These are phyloP conservation scores for Myxocyprinus asiaticus DNA, from an alignment of 2,113 vertebrate genomes.

Conservation along the genomic window DNA sequence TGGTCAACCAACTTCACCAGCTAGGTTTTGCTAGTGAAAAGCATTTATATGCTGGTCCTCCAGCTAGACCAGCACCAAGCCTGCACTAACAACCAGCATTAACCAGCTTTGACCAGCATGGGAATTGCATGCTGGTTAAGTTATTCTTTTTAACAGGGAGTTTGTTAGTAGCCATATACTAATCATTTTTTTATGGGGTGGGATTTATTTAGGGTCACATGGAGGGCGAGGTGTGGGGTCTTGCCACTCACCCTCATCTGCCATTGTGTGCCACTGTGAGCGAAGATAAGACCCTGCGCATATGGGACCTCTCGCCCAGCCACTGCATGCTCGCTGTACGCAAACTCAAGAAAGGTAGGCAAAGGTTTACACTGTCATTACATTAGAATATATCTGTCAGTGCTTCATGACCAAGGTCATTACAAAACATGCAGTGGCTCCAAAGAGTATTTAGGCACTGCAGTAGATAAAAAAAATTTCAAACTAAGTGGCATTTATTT, in stretches of 20 bases:
- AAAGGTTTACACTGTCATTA: not conserved
- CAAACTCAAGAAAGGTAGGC: slow-evolving; percentile 96
- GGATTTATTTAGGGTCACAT: slow-evolving; percentile 87
- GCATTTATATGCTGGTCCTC: no score
- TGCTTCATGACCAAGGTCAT: not conserved
- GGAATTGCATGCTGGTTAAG: no score
- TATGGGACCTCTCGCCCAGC: slow-evolving; percentile 99
- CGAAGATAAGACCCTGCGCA: slow-evolving; percentile 96
- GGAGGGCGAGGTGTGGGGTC: slow-evolving; percentile 98
- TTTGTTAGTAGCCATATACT: not conserved
- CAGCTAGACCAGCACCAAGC: no score
- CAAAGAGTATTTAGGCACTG: not conserved
- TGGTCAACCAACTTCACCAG: no score
- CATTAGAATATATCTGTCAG: no score
- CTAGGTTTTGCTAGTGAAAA: no score
- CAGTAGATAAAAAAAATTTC: no score
- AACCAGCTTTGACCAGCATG: no score
- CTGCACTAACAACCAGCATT: no score
- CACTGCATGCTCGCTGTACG: slow-evolving; percentile 99
- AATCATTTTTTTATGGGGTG: not conserved
- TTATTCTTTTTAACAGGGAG: no score
- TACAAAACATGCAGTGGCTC: not conserved
- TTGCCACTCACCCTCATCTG: slow-evolving; percentile 95
- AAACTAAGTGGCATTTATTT: not conserved
- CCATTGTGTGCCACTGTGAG: slow-evolving; percentile 98